Percentiles rank a stretch among this genome's conserved stretches.
phyloP scores from a whole-genome alignment of 2,888 invertebrate species.

The Meiosimyza decipiens region DNA sequence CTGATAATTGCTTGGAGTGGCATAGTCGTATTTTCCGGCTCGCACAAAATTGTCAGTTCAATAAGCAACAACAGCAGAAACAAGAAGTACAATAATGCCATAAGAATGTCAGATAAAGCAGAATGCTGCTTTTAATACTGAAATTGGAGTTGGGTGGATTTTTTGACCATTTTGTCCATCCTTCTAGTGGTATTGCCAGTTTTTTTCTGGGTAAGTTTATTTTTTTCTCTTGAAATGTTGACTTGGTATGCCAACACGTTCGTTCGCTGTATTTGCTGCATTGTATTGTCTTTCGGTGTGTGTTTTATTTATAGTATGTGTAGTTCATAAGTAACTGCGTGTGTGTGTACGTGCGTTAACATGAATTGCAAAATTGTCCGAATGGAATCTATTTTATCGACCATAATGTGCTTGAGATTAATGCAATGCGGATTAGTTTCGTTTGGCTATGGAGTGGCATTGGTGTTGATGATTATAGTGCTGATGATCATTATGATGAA shows the following conservation, averaged over 20 bases:
- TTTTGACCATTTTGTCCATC: neutral
- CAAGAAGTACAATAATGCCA: neutral
- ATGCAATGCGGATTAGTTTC: conserved; percentile 1
- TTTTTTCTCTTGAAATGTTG: neutral
- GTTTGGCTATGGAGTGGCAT: neutral
- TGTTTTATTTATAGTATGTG: too few species aligned
- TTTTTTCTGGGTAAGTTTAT: too few species aligned
- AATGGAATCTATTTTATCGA: conserved; percentile 14
- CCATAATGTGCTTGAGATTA: conserved; percentile 9
- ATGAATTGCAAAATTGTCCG: conserved; percentile 5
- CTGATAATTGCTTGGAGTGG: neutral
- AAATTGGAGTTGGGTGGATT: neutral
- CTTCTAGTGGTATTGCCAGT: too few species aligned
- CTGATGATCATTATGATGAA: too few species aligned
- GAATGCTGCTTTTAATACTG: neutral
- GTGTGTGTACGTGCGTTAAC: neutral
- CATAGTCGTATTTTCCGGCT: neutral
- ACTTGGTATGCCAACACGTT: neutral
- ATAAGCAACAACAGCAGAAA: neutral
- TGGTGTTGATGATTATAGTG: too few species aligned
- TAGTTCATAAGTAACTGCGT: neutral
- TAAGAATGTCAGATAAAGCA: neutral
- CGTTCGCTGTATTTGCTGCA: too few species aligned
- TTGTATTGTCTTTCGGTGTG: too few species aligned
- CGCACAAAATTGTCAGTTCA: neutral